These are phyloP conservation scores for Tychaedon coryphoeus DNA, from an alignment of 2,113 vertebrate species.

Conservation along the genomic window DNA sequence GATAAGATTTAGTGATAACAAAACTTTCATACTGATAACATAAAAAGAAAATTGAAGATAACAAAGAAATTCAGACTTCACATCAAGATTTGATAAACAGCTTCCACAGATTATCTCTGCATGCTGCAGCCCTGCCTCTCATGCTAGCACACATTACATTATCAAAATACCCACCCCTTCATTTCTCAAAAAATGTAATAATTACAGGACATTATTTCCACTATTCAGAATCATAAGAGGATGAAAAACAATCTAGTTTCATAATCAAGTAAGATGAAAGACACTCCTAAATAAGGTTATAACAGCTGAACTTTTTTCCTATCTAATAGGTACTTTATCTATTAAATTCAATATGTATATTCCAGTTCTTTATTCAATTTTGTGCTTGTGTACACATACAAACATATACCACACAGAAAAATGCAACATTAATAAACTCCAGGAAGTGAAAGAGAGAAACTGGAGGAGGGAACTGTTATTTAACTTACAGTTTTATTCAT, in stretches of 20 bases:
- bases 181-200: background rate
- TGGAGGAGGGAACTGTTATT: background rate
- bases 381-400: fast-evolving
- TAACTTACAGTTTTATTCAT: background rate
- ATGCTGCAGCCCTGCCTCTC: background rate
- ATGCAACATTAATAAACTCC: background rate
- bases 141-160: background rate
- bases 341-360: background rate
- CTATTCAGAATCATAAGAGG: background rate
- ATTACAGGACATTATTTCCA: conserved; percentile 26
- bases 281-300: background rate
- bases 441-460: background rate
- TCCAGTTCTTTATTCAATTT: background rate
- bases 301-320: background rate
- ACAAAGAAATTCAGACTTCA: background rate
- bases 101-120: background rate
- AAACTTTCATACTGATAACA: background rate
- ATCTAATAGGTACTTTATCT: background rate
- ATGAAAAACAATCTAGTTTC: background rate
- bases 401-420: background rate
- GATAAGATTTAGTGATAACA: background rate
- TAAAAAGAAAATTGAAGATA: background rate
- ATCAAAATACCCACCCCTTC: background rate
- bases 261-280: background rate
- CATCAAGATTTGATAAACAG: background rate